phyloP scores from a whole-genome alignment of 2,888 invertebrate genomes.

The Melinaea marsaeus region DNA sequence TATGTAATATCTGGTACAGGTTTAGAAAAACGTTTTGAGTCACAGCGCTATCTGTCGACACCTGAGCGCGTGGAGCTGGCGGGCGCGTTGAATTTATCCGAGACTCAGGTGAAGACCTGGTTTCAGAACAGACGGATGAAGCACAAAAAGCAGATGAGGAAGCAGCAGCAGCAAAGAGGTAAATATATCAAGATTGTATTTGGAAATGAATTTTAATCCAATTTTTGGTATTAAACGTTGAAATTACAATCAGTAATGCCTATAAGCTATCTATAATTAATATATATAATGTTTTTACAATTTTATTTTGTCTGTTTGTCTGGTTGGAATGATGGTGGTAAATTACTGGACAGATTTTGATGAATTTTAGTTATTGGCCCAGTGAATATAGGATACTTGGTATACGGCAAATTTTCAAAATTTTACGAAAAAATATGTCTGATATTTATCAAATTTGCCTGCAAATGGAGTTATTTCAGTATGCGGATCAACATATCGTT shows the following conservation, averaged over 20 bases:
- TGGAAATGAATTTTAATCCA: neutral
- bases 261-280: too few species aligned
- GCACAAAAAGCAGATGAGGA: constrained; percentile 93
- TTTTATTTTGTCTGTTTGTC: neutral
- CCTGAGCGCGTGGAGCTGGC: constrained; percentile 97
- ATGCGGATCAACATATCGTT: too few species aligned
- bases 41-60: constrained; percentile 95
- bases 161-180: constrained; percentile 76
- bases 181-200: neutral
- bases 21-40: constrained; percentile 95
- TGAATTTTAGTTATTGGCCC: too few species aligned
- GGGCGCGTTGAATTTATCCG: constrained; percentile 93
- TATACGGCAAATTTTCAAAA: neutral
- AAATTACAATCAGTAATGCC: too few species aligned
- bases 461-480: too few species aligned
- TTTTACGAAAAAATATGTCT: neutral
- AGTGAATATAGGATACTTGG: too few species aligned
- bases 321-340: neutral
- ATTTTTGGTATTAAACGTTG: too few species aligned
- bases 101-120: constrained; percentile 99
- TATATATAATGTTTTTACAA: too few species aligned
- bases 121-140: constrained; percentile 99
- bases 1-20: constrained; percentile 69
- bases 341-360: too few species aligned
- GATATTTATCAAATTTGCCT: too few species aligned